A percentile compares a stretch with the other conserved stretches of the same genome.
These are phyloP conservation scores for Dinoponera quadriceps DNA, from an alignment of 1,140 invertebrate genomes.

Conservation along the genomic window DNA sequence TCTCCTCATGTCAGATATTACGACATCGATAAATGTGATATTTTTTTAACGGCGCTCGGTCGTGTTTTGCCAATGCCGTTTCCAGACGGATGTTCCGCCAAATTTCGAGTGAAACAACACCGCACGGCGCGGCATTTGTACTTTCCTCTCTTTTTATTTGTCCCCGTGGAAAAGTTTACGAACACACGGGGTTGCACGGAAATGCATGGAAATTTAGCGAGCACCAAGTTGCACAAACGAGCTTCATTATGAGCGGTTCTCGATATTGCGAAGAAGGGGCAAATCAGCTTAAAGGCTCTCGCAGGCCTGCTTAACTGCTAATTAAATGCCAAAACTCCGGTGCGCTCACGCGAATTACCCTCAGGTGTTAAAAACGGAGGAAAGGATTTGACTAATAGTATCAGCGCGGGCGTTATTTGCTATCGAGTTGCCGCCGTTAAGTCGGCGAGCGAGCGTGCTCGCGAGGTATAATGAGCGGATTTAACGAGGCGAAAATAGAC, in stretches of 20 bases:
- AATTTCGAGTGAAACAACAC: not conserved
- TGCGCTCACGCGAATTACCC: constrained; percentile 26
- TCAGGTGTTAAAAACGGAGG: constrained; percentile 27
- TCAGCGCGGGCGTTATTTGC: constrained; percentile 55
- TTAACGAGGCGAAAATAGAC: constrained; percentile 42
- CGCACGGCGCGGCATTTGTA: too few relatives aligned
- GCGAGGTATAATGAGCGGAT: constrained; percentile 53
- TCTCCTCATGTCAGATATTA: constrained; percentile 7
- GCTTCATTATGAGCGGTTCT: constrained; percentile 46
- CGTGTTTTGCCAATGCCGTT: not conserved
- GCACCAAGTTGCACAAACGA: constrained; percentile 50
- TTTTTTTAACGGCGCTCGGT: constrained; percentile 4
- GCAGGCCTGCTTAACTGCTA: constrained; percentile 43
- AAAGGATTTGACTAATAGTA: constrained; percentile 34
- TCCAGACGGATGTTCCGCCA: not conserved
- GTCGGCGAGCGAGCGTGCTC: constrained; percentile 22
- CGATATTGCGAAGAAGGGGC: constrained; percentile 30
- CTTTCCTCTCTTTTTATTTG: too few relatives aligned
- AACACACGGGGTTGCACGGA: not conserved
- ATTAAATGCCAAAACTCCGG: constrained; percentile 52
- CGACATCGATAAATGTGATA: constrained; percentile 48
- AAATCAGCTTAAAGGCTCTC: constrained; percentile 56
- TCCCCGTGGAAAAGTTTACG: not conserved
- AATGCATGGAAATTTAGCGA: constrained; percentile 7
- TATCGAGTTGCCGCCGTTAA: constrained; percentile 43